Evolutionary conservation across 2,888 invertebrate genomes (phyloP).

Genomic region (Drosophila recens): DNA sequence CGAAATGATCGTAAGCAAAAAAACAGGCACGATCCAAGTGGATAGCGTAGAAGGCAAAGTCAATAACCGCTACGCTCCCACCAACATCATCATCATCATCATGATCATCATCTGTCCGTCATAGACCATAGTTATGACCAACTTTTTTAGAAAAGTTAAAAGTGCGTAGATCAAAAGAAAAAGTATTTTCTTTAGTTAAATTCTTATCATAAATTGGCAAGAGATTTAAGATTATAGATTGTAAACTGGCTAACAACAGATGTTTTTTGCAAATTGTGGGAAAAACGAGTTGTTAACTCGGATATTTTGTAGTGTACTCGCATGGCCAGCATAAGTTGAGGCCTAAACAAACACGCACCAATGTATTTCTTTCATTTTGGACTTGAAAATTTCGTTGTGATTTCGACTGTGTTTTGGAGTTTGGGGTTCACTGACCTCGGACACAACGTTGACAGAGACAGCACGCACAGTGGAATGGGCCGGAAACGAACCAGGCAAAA

Average conservation of each 20-base stretch:
- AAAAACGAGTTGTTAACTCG: slow-evolving; percentile 2
- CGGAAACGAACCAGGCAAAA: slow-evolving; percentile 19
- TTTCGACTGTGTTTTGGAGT: slow-evolving; percentile 7
- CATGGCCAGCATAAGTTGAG: slow-evolving; percentile 9
- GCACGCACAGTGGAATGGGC: slow-evolving; percentile 20
- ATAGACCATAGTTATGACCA: slow-evolving; percentile 5
- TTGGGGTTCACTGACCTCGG: slow-evolving; percentile 68
- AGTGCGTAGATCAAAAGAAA: background rate
- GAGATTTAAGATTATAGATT: background rate
- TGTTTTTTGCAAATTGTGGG: background rate
- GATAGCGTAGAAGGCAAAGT: slow-evolving; percentile 47
- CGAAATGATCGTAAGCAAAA: slow-evolving; percentile 26
- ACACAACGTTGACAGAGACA: slow-evolving; percentile 32
- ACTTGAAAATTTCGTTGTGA: slow-evolving; percentile 3
- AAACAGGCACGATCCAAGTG: slow-evolving; percentile 31
- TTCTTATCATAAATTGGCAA: slow-evolving; percentile 10
- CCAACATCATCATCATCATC: slow-evolving; percentile 23
- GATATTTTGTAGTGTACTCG: slow-evolving; percentile 3
- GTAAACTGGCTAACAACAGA: background rate
- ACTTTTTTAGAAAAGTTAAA: background rate
- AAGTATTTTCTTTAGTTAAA: slow-evolving; percentile 1
- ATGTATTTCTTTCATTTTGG: slow-evolving; percentile 22
- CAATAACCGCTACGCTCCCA: slow-evolving; percentile 65
- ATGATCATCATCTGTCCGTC: background rate
- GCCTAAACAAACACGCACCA: slow-evolving; percentile 75